Conservation (phyloP, 2,113 vertebrate species). For the Corapipo altera region DNA sequence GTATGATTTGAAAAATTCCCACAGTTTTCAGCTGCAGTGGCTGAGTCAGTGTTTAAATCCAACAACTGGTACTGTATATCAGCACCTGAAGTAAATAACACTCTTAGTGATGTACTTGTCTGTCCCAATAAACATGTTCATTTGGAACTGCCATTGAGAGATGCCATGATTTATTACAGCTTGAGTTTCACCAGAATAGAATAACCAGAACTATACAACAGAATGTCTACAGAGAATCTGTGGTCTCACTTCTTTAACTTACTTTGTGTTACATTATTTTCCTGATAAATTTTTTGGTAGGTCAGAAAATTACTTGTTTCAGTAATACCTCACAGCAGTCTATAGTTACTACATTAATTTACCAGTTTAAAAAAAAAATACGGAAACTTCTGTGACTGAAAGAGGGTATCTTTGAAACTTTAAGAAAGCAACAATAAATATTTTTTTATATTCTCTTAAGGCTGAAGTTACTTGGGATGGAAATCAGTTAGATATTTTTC, state of each 20-base stretch:
- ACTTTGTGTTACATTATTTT: background rate
- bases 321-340: background rate
- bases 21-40: constrained; percentile 42
- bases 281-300: background rate
- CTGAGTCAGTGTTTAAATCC: constrained; percentile 60
- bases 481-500: background rate
- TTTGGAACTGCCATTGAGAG: constrained; percentile 70
- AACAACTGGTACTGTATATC: constrained; percentile 66
- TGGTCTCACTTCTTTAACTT: background rate
- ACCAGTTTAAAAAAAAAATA: background rate
- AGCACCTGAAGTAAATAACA: constrained; percentile 70
- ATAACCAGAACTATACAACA: background rate
- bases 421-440: background rate
- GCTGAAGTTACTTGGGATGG: background rate
- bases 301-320: background rate
- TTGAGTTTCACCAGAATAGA: constrained; percentile 20
- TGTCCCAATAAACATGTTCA: constrained; percentile 69
- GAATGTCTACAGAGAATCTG: background rate
- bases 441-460: background rate
- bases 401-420: background rate
- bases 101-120: constrained; percentile 70
- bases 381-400: background rate
- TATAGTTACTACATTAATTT: background rate
- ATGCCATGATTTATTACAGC: constrained; percentile 73
- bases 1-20: constrained; percentile 52